Evolutionary conservation across 2,113 vertebrate species (phyloP).

Genomic region (Morone saxatilis): DNA sequence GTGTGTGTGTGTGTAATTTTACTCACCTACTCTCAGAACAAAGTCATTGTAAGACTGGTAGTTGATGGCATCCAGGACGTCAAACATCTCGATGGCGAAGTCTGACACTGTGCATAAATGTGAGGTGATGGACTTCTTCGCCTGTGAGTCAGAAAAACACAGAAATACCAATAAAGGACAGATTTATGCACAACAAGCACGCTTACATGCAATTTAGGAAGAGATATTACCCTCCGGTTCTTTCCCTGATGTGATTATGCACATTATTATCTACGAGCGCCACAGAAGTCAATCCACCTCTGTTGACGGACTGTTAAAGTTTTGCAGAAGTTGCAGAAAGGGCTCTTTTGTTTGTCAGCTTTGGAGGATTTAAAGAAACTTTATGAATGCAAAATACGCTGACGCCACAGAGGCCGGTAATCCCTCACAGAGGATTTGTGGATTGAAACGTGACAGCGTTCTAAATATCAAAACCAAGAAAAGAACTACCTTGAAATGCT

Average conservation of each 20-base stretch:
- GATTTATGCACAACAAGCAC: not conserved
- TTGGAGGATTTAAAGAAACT: conserved; percentile 61
- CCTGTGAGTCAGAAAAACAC: conserved; percentile 77
- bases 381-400: conserved; percentile 59
- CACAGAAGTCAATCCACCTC: conserved; percentile 3
- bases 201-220: not conserved
- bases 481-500: conserved; percentile 22
- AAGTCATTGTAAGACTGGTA: conserved; percentile 99
- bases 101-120: conserved; percentile 95
- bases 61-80: conserved; percentile 98
- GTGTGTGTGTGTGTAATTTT: conserved; percentile 3
- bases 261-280: not conserved
- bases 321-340: conserved; percentile 51
- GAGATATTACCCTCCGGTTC: not conserved
- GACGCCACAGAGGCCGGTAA: conserved; percentile 50
- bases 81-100: conserved; percentile 98
- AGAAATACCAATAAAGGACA: not conserved
- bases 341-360: conserved; percentile 62
- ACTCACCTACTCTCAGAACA: conserved; percentile 97
- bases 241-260: not conserved
- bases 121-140: conserved; percentile 92
- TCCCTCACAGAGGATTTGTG: conserved; percentile 59
- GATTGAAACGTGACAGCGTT: conserved; percentile 55
- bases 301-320: not conserved
- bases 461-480: conserved; percentile 42